Evolutionary conservation across 2,888 invertebrate species (phyloP).

Genomic region (Synergus japonicus): DNA sequence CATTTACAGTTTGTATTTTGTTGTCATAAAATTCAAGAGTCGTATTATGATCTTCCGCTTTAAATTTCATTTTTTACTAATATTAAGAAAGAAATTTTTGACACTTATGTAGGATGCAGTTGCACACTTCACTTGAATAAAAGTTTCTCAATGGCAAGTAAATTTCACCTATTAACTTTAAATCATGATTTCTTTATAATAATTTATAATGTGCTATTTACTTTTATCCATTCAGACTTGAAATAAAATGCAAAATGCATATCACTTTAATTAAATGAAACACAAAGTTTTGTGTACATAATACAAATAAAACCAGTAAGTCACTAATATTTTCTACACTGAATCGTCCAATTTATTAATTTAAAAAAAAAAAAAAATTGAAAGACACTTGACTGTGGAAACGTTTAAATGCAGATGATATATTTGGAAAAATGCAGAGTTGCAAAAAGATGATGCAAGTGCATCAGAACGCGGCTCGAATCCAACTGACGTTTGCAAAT

Average conservation of each 20-base stretch:
- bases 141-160: not conserved
- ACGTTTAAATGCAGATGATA: not conserved
- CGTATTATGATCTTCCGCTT: too few relatives aligned
- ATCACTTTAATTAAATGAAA: too few relatives aligned
- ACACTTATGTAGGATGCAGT: not conserved
- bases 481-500: constrained; percentile 54
- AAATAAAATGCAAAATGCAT: too few relatives aligned
- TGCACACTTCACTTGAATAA: not conserved
- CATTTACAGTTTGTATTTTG: not conserved
- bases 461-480: constrained; percentile 62
- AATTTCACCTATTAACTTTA: too few relatives aligned
- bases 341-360: too few relatives aligned
- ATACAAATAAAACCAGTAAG: too few relatives aligned
- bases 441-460: constrained; percentile 29
- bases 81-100: not conserved
- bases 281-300: too few relatives aligned
- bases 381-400: not conserved
- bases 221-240: too few relatives aligned
- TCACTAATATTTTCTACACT: too few relatives aligned
- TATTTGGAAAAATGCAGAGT: not conserved
- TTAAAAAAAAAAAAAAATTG: not conserved
- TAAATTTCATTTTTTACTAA: not conserved
- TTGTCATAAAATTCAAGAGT: not conserved
- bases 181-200: too few relatives aligned
- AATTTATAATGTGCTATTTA: too few relatives aligned